Evolutionary conservation across 2,888 invertebrate genomes (phyloP).

Genomic region (Cloeon dipterum): DNA sequence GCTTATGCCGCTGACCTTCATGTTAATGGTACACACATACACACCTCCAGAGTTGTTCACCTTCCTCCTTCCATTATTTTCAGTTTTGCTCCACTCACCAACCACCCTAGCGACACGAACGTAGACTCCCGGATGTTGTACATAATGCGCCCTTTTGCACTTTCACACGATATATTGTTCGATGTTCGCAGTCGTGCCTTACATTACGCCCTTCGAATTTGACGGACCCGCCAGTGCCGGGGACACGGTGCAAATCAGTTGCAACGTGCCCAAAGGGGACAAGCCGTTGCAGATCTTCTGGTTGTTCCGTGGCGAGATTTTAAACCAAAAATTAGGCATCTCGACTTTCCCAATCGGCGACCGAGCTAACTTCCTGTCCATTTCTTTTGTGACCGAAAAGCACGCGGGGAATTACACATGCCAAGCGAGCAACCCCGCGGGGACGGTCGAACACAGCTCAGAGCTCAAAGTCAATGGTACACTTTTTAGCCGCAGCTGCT

Average conservation of each 20-base stretch:
- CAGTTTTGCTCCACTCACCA: too few relatives aligned
- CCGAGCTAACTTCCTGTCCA: constrained; percentile 17
- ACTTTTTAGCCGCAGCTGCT: too few relatives aligned
- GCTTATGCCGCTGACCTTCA: constrained; percentile 35
- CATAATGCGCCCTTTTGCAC: too few relatives aligned
- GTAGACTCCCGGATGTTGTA: too few relatives aligned
- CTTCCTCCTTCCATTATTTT: too few relatives aligned
- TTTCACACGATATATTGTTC: neutral
- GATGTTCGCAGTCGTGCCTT: constrained; percentile 9
- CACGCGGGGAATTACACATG: constrained; percentile 44
- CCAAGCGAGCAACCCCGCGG: constrained; percentile 28
- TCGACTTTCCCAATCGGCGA: constrained; percentile 20
- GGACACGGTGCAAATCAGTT: constrained; percentile 14
- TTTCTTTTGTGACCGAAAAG: constrained; percentile 12
- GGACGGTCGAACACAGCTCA: constrained; percentile 24
- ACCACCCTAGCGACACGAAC: too few relatives aligned
- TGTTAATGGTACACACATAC: constrained; percentile 39
- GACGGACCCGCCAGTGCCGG: constrained; percentile 13
- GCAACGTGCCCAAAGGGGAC: constrained; percentile 15
- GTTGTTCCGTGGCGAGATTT: constrained; percentile 14
- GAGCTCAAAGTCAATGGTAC: constrained; percentile 33
- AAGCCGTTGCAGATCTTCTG: constrained; percentile 13
- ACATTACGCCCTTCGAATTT: constrained; percentile 14
- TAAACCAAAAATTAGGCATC: constrained; percentile 17
- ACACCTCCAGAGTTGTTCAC: too few relatives aligned